Conservation (phyloP, 2,113 vertebrate species). For the Urocolius indicus region DNA sequence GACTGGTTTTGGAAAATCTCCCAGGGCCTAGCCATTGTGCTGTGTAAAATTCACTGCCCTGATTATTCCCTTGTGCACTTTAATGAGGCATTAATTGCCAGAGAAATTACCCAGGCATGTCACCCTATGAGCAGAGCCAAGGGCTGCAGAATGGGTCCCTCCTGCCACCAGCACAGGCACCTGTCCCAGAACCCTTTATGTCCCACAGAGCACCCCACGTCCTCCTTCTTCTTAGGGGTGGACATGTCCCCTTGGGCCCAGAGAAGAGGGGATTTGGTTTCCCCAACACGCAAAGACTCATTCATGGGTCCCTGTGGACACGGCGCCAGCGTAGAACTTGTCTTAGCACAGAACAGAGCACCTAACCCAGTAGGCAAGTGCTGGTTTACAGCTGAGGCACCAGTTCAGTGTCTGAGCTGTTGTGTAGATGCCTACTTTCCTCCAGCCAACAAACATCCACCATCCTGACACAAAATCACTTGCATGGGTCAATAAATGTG, state of each 20-base stretch:
- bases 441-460: not conserved
- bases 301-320: not conserved
- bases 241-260: not conserved
- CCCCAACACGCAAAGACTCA: rapidly evolving
- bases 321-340: not conserved
- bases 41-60: constrained; percentile 2
- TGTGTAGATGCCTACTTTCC: not conserved
- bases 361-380: not conserved
- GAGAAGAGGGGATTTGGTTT: not conserved
- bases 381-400: not conserved
- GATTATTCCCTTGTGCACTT: constrained; percentile 39
- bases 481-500: not conserved
- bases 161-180: not conserved
- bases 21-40: not conserved
- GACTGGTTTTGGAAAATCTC: not conserved
- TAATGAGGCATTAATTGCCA: constrained; percentile 56
- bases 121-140: not conserved
- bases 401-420: not conserved
- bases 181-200: not conserved
- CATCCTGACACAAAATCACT: not conserved
- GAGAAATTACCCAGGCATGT: constrained; percentile 12
- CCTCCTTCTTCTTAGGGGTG: not conserved
- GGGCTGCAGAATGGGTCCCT: not conserved
- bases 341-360: not conserved
- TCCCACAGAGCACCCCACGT: not conserved